phyloP scores from a whole-genome alignment of 2,113 vertebrate genomes.

The Cairina moschata region DNA sequence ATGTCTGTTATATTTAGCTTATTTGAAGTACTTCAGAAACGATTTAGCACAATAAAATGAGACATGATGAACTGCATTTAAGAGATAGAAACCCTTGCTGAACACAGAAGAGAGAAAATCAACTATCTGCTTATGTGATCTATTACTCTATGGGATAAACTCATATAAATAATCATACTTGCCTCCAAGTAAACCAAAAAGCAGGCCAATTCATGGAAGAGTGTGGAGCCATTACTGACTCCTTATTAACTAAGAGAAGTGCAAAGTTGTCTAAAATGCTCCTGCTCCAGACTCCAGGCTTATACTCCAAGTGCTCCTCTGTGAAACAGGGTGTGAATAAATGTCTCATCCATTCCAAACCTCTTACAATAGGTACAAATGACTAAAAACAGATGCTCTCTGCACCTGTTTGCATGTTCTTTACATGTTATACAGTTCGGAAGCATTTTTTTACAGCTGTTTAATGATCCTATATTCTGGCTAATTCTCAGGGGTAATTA shows the following conservation, averaged over 20 bases:
- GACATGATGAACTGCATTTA: neutral
- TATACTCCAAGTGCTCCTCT: accelerated
- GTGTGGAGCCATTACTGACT: neutral
- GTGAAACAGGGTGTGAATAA: neutral
- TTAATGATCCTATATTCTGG: neutral
- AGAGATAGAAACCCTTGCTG: neutral
- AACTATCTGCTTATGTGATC: neutral
- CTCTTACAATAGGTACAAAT: neutral
- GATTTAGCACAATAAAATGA: neutral
- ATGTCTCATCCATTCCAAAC: neutral
- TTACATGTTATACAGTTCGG: neutral
- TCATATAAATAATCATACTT: neutral
- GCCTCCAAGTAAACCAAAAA: neutral
- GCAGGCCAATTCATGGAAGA: neutral
- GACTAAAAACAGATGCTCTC: neutral
- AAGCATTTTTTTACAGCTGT: neutral
- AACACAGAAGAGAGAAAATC: neutral
- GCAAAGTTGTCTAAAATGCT: neutral
- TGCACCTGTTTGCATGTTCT: neutral
- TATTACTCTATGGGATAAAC: neutral
- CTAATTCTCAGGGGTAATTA: neutral
- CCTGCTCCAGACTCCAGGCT: neutral
- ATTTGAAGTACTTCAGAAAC: neutral
- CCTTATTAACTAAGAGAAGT: neutral
- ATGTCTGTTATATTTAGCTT: neutral